These are phyloP conservation scores for Caenorhabditis remanei DNA, from an alignment of 1,140 invertebrate genomes.

Conservation along the genomic window DNA sequence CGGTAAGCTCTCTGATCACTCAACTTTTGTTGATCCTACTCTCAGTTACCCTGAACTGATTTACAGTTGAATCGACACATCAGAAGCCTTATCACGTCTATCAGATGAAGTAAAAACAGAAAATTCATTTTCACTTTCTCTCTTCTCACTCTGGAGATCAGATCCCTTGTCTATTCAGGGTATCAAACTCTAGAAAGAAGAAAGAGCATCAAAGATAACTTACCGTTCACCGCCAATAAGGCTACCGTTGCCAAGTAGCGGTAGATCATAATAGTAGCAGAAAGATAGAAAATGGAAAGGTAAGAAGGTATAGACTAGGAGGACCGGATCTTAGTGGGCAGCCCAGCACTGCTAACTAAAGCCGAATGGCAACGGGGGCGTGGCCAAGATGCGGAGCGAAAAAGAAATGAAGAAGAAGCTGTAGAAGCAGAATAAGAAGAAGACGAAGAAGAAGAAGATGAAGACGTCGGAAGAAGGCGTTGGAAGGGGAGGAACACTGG, in stretches of 20 bases:
- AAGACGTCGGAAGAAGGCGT: conserved; percentile 28
- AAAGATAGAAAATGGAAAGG: conserved; percentile 39
- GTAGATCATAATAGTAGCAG: conserved; percentile 36
- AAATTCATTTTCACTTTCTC: too few species aligned
- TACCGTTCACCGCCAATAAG: conserved; percentile 18
- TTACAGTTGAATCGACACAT: too few species aligned
- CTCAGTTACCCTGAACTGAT: too few species aligned
- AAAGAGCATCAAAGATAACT: background rate
- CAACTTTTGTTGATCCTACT: too few species aligned
- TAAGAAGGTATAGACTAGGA: conserved; percentile 49
- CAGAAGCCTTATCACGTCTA: too few species aligned
- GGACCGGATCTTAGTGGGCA: conserved; percentile 53
- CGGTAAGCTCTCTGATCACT: too few species aligned
- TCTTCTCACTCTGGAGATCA: too few species aligned
- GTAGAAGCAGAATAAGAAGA: background rate
- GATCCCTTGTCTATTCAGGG: too few species aligned
- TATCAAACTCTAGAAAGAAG: background rate
- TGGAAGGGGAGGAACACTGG: conserved; percentile 26
- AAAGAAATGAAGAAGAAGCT: conserved; percentile 10
- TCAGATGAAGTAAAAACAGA: too few species aligned
- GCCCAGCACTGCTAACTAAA: conserved; percentile 52
- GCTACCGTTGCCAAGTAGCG: conserved; percentile 15
- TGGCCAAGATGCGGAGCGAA: conserved; percentile 43
- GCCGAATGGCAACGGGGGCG: conserved; percentile 48
- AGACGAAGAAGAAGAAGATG: background rate